Percentiles rank a stretch among this genome's conserved stretches.
Evolutionary conservation across 2,888 invertebrate species (phyloP).

Genomic region (Ctena decussata): DNA sequence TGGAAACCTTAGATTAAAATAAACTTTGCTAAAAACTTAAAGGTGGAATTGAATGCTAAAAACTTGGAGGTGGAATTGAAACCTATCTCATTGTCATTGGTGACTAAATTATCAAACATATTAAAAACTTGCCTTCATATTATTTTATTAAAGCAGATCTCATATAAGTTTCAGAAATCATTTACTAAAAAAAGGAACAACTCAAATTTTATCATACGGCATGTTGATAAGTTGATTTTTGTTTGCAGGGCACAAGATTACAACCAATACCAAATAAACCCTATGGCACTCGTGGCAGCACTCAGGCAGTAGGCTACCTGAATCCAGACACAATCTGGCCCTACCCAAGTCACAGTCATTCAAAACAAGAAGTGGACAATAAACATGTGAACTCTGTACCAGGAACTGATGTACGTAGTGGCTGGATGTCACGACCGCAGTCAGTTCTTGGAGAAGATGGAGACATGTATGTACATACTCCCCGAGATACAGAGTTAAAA

Average conservation of each 20-base stretch:
- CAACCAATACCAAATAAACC: slow-evolving; percentile 70
- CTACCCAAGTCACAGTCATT: slow-evolving; percentile 50
- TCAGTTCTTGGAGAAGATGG: slow-evolving; percentile 69
- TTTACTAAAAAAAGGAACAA: too few relatives aligned
- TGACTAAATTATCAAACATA: too few relatives aligned
- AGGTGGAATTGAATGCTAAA: too few relatives aligned
- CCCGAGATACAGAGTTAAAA: slow-evolving; percentile 69
- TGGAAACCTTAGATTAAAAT: too few relatives aligned
- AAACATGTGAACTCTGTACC: slow-evolving; percentile 56
- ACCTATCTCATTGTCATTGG: too few relatives aligned
- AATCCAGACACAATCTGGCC: slow-evolving; percentile 70
- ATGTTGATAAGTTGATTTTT: too few relatives aligned
- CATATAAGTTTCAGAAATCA: too few relatives aligned
- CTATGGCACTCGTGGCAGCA: slow-evolving; percentile 46
- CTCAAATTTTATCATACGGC: too few relatives aligned
- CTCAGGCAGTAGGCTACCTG: slow-evolving; percentile 55
- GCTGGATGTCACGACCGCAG: slow-evolving; percentile 72
- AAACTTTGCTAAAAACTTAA: too few relatives aligned
- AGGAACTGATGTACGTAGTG: slow-evolving; percentile 66
- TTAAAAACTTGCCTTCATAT: too few relatives aligned
- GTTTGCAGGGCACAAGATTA: slow-evolving; percentile 68
- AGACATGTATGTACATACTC: slow-evolving; percentile 65
- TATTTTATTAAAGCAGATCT: too few relatives aligned
- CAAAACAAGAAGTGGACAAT: slow-evolving; percentile 63
- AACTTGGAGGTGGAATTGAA: too few relatives aligned